Percentiles rank a stretch among this genome's conserved stretches.
Evolutionary conservation across 2,797 vertebrate species (phyloP).

Genomic region (Anabas testudineus): DNA sequence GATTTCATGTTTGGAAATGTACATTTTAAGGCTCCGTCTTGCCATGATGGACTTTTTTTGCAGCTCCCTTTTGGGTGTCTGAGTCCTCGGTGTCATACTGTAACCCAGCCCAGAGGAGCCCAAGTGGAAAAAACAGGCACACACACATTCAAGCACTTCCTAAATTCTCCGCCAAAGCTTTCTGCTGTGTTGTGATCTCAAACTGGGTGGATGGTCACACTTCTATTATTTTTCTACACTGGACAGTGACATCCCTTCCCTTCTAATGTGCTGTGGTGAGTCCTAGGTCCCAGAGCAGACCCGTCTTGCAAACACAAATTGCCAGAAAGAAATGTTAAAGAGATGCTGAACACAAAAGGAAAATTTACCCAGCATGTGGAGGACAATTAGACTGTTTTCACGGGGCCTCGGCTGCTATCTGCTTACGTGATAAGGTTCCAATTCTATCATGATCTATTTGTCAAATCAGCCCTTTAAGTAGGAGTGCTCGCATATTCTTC

Average conservation of each 20-base stretch:
- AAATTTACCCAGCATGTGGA: slow-evolving; percentile 27
- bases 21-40: slow-evolving; percentile 2
- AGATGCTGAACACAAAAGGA: slow-evolving; percentile 23
- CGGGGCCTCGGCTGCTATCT: slow-evolving; percentile 29
- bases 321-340: slow-evolving; percentile 29
- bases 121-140: slow-evolving; percentile 5
- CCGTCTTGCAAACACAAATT: slow-evolving; percentile 44
- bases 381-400: slow-evolving; percentile 59
- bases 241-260: slow-evolving; percentile 23
- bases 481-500: slow-evolving; percentile 51
- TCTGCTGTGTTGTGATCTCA: slow-evolving; percentile 15
- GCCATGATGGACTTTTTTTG: slow-evolving; percentile 26
- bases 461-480: slow-evolving; percentile 66
- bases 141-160: slow-evolving; percentile 17
- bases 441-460: slow-evolving; percentile 70
- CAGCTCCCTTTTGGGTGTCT: slow-evolving; percentile 56
- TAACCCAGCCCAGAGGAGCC: slow-evolving; percentile 24
- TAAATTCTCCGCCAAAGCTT: slow-evolving; percentile 15
- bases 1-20: background rate
- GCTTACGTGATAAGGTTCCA: slow-evolving; percentile 59
- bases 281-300: slow-evolving; percentile 31
- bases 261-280: slow-evolving; percentile 45
- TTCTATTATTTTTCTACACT: slow-evolving; percentile 16
- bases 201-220: slow-evolving; percentile 9
- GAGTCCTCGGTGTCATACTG: slow-evolving; percentile 38